These are phyloP conservation scores for Drosophila greeni DNA, from an alignment of 2,888 invertebrate genomes.

Conservation along the genomic window DNA sequence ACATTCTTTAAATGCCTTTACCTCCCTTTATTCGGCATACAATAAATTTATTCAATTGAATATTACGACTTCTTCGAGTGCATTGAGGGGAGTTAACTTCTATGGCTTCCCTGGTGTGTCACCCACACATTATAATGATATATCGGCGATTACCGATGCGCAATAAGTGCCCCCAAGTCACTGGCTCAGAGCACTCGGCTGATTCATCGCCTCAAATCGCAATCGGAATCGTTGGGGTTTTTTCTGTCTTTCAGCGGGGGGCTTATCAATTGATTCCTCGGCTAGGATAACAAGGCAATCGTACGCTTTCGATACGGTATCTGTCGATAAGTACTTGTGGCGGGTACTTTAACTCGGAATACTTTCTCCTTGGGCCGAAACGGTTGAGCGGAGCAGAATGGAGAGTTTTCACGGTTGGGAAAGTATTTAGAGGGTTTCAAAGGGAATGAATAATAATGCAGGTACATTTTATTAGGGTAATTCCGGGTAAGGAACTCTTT, in stretches of 20 bases:
- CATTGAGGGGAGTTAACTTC: slow-evolving; percentile 27
- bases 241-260: slow-evolving; percentile 39
- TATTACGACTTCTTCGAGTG: slow-evolving; percentile 12
- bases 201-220: slow-evolving; percentile 38
- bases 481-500: slow-evolving; percentile 1
- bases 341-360: slow-evolving; percentile 20
- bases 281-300: slow-evolving; percentile 35
- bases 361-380: slow-evolving; percentile 9
- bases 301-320: slow-evolving; percentile 31
- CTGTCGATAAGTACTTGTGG: slow-evolving; percentile 37
- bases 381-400: slow-evolving; percentile 8
- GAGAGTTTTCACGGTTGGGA: slow-evolving; percentile 7
- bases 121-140: slow-evolving; percentile 41
- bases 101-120: slow-evolving; percentile 60
- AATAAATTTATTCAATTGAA: slow-evolving; percentile 5
- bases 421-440: not conserved
- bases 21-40: not conserved
- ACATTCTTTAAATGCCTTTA: not conserved
- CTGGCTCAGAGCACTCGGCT: slow-evolving; percentile 27
- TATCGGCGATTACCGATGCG: slow-evolving; percentile 45
- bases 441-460: slow-evolving; percentile 6
- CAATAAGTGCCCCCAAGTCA: slow-evolving; percentile 36
- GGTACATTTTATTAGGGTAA: slow-evolving; percentile 8
- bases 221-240: slow-evolving; percentile 16
- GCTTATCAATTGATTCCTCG: slow-evolving; percentile 37